Conservation (phyloP, 2,797 vertebrate genomes). For the Megalops cyprinoides region DNA sequence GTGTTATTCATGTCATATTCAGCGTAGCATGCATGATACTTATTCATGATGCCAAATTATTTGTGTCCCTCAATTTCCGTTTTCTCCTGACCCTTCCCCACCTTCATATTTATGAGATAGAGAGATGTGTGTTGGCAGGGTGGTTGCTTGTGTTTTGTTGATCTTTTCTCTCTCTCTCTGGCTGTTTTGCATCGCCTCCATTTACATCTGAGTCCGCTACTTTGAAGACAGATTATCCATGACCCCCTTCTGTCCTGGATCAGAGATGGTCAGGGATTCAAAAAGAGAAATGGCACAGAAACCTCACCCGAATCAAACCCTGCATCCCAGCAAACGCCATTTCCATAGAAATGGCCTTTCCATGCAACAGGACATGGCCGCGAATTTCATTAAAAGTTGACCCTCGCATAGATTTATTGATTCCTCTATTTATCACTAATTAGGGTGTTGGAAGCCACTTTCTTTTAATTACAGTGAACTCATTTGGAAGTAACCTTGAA, state of each 20-base stretch:
- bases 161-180: not conserved
- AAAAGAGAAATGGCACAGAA: not conserved
- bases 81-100: not conserved
- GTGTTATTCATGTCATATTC: not conserved
- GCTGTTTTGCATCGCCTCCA: not conserved
- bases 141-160: not conserved
- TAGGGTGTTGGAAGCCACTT: constrained; percentile 31
- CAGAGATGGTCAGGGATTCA: not conserved
- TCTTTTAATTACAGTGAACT: constrained; percentile 28
- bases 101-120: not conserved
- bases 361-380: not conserved
- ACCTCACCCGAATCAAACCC: not conserved
- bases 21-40: not conserved
- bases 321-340: not conserved
- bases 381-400: constrained; percentile 21
- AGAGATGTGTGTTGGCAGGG: not conserved
- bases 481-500: constrained; percentile 33
- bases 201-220: not conserved
- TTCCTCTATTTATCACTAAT: constrained; percentile 34
- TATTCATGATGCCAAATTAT: not conserved
- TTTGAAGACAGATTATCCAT: not conserved
- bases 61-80: not conserved
- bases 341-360: constrained; percentile 2
- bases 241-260: not conserved
- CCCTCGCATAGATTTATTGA: constrained; percentile 27